A percentile compares a stretch with the other conserved stretches of the same genome.
phyloP scores from a whole-genome alignment of 2,797 vertebrate species.

The Zalophus californianus region DNA sequence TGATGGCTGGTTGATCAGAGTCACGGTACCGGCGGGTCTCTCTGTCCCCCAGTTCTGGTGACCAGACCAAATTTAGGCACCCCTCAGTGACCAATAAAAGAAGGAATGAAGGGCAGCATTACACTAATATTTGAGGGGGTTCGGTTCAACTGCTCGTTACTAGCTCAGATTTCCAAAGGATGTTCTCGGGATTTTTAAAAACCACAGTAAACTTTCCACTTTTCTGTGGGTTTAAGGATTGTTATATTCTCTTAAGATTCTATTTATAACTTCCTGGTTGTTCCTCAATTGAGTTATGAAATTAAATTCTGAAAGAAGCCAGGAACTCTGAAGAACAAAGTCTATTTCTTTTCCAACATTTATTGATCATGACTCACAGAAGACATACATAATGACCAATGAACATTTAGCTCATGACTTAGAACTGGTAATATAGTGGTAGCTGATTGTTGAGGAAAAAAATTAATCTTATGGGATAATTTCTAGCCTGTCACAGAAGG shows the following conservation, averaged over 20 bases:
- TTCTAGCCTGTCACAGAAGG: conserved; percentile 1
- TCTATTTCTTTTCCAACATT: conserved; percentile 50
- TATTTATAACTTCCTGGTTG: conserved; percentile 8
- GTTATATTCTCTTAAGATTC: conserved; percentile 26
- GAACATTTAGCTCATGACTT: conserved; percentile 29
- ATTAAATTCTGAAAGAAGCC: not conserved
- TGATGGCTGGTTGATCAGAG: not conserved
- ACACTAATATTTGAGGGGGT: not conserved
- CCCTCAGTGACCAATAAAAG: not conserved
- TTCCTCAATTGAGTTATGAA: not conserved
- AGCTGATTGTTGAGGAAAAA: not conserved
- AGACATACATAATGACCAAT: conserved; percentile 57
- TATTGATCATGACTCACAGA: conserved; percentile 57
- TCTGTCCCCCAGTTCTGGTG: not conserved
- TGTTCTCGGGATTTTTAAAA: not conserved
- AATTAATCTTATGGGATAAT: not conserved
- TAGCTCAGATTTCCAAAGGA: conserved; percentile 4
- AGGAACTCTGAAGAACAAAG: conserved; percentile 13
- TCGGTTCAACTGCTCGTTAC: not conserved
- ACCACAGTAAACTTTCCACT: not conserved
- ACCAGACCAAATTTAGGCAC: not conserved
- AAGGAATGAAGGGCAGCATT: not conserved
- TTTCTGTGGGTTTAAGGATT: not conserved
- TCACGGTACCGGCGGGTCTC: not conserved
- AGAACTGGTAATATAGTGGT: not conserved